Evolutionary conservation across 92 coral and sea anemone genomes (phyloP), one percentile per base, ranked within the genome.

Genomic region (Micromussa lordhowensis): DNA sequence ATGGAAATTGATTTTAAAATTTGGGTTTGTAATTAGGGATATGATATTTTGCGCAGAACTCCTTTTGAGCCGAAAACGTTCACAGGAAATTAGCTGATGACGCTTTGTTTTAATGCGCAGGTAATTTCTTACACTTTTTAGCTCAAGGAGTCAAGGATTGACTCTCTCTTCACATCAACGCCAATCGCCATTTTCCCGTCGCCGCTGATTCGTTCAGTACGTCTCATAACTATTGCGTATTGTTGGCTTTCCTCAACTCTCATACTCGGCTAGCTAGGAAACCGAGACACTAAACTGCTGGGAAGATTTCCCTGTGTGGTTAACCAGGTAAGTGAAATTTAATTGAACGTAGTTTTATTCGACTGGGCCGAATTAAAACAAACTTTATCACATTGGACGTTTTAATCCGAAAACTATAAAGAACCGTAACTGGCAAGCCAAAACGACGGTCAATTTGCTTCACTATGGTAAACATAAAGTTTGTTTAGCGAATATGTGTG

Each of bases 401-500:
- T 82, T 68, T 82, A 68, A 26, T 80, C 3, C 11, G 40, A 59
- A 30, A 57, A 61, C 71, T 80, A 44, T 64, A 32, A 44, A 30
- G 32, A 34, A 57, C 51, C n/a, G n/a, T 31, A 26, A 34, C 51
- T 7, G 15, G 53, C 7, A 40, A 48, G 58, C 76, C 38, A 51
- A 49, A 35, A n/a, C 66, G 18, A 74, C 36, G 18, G 44, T 32
- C 80, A 54, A 84, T 84, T 84, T 84, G 36, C 28, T 24, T 57
- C 68, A 32, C 58, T 34, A 57, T 32, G 59, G 54, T 59, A 84
- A 84, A 84, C 88, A 84, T 21, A 55, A 57, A 75, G 81, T 84
- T 84, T 84, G 88, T 75, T 84, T 84, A 84, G 81, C 88, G 88
- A 74, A 35, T 73, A 84, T 70, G 38, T 34, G 9, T 19, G 86